Percentiles rank a stretch among this genome's conserved stretches.
These are phyloP conservation scores for Prietella phreatophila DNA, from an alignment of 2,113 vertebrate genomes.

Conservation along the genomic window DNA sequence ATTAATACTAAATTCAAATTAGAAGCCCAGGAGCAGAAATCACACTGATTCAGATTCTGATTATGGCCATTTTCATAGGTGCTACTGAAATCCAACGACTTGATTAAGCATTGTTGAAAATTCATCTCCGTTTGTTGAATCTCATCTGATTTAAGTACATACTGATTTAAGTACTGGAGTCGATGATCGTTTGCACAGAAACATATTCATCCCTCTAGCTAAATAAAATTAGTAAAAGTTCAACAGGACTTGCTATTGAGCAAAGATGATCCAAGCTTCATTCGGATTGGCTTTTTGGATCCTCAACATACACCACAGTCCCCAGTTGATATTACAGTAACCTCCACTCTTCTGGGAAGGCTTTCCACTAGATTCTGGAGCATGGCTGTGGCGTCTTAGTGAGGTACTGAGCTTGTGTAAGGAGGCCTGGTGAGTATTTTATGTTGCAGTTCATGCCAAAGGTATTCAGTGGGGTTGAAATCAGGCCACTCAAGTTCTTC, in stretches of 20 bases:
- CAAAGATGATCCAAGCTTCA: not conserved
- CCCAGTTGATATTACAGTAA: not conserved
- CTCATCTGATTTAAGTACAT: not conserved
- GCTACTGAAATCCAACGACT: not conserved
- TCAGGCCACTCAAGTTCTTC: not conserved
- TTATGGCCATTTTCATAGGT: not conserved
- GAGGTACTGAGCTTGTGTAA: no score
- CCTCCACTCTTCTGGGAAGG: not conserved
- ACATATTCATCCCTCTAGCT: not conserved
- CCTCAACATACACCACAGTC: not conserved
- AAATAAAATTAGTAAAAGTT: not conserved
- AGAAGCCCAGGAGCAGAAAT: not conserved
- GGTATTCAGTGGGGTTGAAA: not conserved
- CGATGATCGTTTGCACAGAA: not conserved
- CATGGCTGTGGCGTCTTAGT: not conserved
- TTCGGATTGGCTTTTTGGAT: not conserved
- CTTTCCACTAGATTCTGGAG: not conserved
- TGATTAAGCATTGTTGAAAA: not conserved
- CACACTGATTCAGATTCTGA: not conserved
- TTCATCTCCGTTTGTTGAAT: not conserved
- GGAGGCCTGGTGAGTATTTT: no score
- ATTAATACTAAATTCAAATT: not conserved
- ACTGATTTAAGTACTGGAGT: not conserved
- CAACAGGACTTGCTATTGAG: not conserved
- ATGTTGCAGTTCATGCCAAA: not conserved